A percentile compares a stretch with the other conserved stretches of the same genome.
Conservation (phyloP, 2,888 invertebrate genomes). For the Brachyptera putata region DNA sequence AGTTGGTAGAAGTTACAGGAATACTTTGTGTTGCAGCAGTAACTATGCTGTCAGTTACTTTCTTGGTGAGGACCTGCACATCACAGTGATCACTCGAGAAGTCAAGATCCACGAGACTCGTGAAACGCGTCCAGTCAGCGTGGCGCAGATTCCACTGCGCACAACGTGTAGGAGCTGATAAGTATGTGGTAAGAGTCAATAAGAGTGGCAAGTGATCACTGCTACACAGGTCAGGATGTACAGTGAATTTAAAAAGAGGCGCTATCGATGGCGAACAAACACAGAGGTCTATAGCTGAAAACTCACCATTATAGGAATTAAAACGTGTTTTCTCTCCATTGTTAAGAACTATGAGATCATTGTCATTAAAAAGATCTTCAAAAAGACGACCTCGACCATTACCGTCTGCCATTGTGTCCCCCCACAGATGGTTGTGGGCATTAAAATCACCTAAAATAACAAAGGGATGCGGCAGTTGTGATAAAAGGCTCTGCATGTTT, state of each 20-base stretch:
- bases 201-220: neutral
- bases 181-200: neutral
- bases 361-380: neutral
- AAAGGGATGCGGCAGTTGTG: neutral
- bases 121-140: neutral
- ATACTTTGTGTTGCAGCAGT: neutral
- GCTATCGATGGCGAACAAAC: neutral
- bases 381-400: slow-evolving; percentile 13
- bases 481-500: neutral
- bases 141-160: neutral
- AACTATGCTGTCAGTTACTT: neutral
- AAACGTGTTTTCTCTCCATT: neutral
- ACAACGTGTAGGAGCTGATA: neutral
- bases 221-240: neutral
- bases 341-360: neutral
- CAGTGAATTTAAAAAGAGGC: neutral
- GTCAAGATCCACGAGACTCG: neutral
- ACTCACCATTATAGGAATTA: neutral
- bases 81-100: neutral
- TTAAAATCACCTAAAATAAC: slow-evolving; percentile 10
- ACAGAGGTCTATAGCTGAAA: too few relatives aligned
- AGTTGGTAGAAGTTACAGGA: neutral
- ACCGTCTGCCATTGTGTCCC: neutral
- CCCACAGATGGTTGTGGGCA: slow-evolving; percentile 11
- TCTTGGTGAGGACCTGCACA: neutral